Conservation (phyloP, 2,113 vertebrate genomes). For the Phalacrocorax pelagicus region DNA sequence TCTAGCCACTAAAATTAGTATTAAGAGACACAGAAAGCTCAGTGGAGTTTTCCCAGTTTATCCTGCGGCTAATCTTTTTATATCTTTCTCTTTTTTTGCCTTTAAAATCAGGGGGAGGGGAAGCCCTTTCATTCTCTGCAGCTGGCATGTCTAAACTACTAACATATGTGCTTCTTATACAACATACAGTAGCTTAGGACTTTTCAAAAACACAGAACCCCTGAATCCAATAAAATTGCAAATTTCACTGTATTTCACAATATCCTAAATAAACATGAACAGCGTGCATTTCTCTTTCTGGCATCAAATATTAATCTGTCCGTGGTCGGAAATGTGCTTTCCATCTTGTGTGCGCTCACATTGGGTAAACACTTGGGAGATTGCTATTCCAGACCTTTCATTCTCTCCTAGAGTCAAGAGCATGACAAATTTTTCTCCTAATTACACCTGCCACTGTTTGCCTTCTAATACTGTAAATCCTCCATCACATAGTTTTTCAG, state of each 20-base stretch:
- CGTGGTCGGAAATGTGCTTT: conserved; percentile 81
- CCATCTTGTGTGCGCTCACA: conserved; percentile 77
- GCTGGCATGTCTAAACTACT: conserved; percentile 57
- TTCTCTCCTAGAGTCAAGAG: conserved; percentile 86
- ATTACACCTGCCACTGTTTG: conserved; percentile 91
- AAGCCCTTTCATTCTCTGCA: conserved; percentile 35
- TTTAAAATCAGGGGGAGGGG: conserved; percentile 44
- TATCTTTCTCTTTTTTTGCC: background rate
- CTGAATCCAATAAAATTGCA: conserved; percentile 99
- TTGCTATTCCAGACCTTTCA: conserved; percentile 85
- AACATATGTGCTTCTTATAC: conserved; percentile 65
- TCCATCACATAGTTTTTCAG: conserved; percentile 83
- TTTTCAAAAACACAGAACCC: conserved; percentile 79
- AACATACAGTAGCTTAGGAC: conserved; percentile 77
- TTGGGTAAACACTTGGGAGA: conserved; percentile 91
- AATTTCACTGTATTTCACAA: conserved; percentile 97
- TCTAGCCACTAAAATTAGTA: conserved; percentile 73
- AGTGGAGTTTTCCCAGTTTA: conserved; percentile 72
- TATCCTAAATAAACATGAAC: conserved; percentile 98
- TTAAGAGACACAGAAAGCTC: conserved; percentile 74
- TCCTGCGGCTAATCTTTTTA: conserved; percentile 70
- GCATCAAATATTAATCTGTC: conserved; percentile 99
- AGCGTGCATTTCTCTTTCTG: conserved; percentile 84
- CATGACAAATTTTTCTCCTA: conserved; percentile 92
- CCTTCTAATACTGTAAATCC: conserved; percentile 91